Conservation (phyloP, 2,888 invertebrate genomes). For the Hirtodrosophila trivittata region DNA sequence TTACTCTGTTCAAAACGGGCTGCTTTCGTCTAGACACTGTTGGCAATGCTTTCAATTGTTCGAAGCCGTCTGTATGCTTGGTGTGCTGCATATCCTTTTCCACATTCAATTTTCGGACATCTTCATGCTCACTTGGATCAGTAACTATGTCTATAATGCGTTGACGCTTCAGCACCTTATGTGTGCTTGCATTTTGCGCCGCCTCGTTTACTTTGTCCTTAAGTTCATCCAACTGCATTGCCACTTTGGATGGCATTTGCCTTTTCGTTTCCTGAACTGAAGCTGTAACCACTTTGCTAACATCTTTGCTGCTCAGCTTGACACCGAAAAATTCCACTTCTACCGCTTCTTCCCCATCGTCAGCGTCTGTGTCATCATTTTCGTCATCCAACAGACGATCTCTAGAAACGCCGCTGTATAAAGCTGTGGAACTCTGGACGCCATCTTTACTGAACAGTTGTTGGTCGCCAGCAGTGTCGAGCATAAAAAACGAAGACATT, state of each 20-base stretch:
- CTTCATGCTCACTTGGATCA: slow-evolving; percentile 32
- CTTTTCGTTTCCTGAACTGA: slow-evolving; percentile 48
- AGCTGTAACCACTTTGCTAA: slow-evolving; percentile 64
- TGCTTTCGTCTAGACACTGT: slow-evolving; percentile 84
- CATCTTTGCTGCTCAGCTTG: slow-evolving; percentile 43
- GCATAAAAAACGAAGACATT: slow-evolving; percentile 77
- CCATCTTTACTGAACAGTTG: slow-evolving; percentile 53
- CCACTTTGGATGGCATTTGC: slow-evolving; percentile 42
- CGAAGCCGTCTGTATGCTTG: slow-evolving; percentile 84
- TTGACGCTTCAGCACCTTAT: slow-evolving; percentile 32
- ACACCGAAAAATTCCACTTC: slow-evolving; percentile 71
- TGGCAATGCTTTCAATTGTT: slow-evolving; percentile 84
- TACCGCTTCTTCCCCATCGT: slow-evolving; percentile 49
- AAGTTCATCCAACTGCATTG: slow-evolving; percentile 53
- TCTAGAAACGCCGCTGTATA: slow-evolving; percentile 26
- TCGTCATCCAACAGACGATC: slow-evolving; percentile 9
- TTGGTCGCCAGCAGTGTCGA: slow-evolving; percentile 79
- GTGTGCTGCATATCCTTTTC: slow-evolving; percentile 61
- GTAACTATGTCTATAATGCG: slow-evolving; percentile 41
- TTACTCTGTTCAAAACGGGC: slow-evolving; percentile 82
- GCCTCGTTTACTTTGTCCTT: slow-evolving; percentile 62
- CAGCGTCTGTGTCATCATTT: slow-evolving; percentile 27
- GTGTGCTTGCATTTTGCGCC: slow-evolving; percentile 41
- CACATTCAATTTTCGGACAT: slow-evolving; percentile 51
- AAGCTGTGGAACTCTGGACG: not conserved